These are phyloP conservation scores for Psix sp. DNA, from an alignment of 1,140 invertebrate genomes.

Conservation along the genomic window DNA sequence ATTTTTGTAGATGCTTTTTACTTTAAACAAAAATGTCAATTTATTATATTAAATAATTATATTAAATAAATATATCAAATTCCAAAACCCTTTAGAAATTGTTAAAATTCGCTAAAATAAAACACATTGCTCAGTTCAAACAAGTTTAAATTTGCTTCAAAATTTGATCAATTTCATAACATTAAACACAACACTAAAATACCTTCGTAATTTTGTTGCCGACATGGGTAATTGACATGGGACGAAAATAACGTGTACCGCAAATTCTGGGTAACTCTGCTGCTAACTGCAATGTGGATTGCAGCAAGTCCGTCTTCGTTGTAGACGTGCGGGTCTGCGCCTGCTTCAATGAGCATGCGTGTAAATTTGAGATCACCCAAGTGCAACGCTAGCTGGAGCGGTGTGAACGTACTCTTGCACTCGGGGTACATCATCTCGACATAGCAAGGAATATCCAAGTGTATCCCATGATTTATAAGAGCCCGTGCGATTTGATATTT, in stretches of 20 bases:
- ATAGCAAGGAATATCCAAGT: neutral
- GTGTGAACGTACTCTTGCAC: neutral
- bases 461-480: neutral
- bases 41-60: too few species aligned
- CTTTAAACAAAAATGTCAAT: too few species aligned
- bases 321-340: constrained; percentile 3
- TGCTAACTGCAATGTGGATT: constrained; percentile 6
- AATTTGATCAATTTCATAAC: too few species aligned
- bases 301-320: constrained; percentile 7
- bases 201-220: neutral
- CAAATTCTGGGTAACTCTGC: constrained; percentile 2
- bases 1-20: too few species aligned
- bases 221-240: constrained; percentile 8
- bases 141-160: too few species aligned
- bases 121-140: too few species aligned
- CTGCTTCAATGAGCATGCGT: neutral
- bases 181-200: too few species aligned
- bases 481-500: too few species aligned
- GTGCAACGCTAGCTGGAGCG: constrained; percentile 1
- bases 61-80: too few species aligned
- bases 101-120: too few species aligned
- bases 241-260: neutral
- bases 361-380: neutral
- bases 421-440: neutral
- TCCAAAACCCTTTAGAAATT: too few species aligned